phyloP scores from a whole-genome alignment of 53 echinoderm and acorn worm species.

The Crossaster papposus region DNA sequence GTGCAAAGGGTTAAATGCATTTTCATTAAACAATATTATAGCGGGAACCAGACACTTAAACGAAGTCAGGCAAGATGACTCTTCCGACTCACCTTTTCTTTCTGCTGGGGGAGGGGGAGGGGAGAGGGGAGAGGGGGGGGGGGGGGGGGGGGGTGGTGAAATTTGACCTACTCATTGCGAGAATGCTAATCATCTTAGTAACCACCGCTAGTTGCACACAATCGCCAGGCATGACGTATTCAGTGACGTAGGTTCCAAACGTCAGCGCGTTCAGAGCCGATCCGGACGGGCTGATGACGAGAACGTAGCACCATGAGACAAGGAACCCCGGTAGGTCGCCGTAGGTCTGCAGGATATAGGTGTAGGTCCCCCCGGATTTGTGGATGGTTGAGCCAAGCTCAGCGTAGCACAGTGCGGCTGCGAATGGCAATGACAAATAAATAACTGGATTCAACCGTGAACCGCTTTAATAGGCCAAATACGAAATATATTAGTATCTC shows the following conservation, averaged over 20 bases:
- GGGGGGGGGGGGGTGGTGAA: too few species aligned
- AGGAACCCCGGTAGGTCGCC: slow-evolving; percentile 41
- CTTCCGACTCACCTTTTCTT: too few species aligned
- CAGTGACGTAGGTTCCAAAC: slow-evolving; percentile 26
- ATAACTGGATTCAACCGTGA: neutral
- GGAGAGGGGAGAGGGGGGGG: too few species aligned
- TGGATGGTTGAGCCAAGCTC: slow-evolving; percentile 21
- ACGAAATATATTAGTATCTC: too few species aligned
- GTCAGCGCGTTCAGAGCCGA: slow-evolving; percentile 15
- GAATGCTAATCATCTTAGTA: slow-evolving; percentile 11
- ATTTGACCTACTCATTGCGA: slow-evolving; percentile 12
- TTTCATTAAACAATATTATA: too few species aligned
- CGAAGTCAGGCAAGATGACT: too few species aligned
- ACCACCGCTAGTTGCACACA: neutral
- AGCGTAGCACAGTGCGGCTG: slow-evolving; percentile 41
- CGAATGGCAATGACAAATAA: neutral
- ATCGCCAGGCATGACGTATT: slow-evolving; percentile 36
- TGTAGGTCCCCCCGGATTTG: slow-evolving; percentile 14
- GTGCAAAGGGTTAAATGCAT: too few species aligned
- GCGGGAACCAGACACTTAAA: too few species aligned
- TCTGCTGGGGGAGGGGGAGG: too few species aligned
- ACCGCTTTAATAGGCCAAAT: too few species aligned
- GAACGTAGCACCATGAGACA: neutral
- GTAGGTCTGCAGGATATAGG: slow-evolving; percentile 35
- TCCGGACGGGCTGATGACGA: neutral